Evolutionary conservation across 2,888 invertebrate genomes (phyloP).

Genomic region (Siphlonurus alternatus): DNA sequence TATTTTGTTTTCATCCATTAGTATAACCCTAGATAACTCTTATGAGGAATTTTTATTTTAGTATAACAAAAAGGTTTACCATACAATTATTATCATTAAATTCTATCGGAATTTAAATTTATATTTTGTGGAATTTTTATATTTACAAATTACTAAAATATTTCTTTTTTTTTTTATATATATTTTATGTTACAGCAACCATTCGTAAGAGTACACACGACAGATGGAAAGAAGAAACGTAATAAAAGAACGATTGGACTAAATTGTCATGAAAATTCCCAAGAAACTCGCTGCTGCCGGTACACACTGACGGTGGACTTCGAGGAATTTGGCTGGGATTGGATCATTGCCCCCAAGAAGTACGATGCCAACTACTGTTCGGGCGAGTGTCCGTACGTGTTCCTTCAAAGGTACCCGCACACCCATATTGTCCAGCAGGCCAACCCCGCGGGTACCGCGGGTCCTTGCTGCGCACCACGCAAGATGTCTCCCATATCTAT

Average conservation of each 20-base stretch:
- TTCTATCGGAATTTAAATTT: no score
- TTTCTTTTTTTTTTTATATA: no score
- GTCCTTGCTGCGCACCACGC: constrained; percentile 85
- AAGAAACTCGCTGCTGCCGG: constrained; percentile 79
- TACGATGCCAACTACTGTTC: constrained; percentile 95
- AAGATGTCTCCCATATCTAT: constrained; percentile 76
- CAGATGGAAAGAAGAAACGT: constrained; percentile 36
- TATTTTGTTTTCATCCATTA: no score
- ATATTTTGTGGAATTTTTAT: no score
- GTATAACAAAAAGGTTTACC: neutral
- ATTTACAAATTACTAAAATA: no score
- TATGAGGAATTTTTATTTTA: neutral
- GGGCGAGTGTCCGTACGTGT: constrained; percentile 82
- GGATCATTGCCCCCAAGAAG: constrained; percentile 88
- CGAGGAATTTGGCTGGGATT: constrained; percentile 91
- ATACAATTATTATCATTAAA: constrained; percentile 12
- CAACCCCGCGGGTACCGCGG: constrained; percentile 53
- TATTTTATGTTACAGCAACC: constrained; percentile 36
- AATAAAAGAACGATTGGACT: constrained; percentile 62
- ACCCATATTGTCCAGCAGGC: constrained; percentile 76
- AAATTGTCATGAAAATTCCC: constrained; percentile 65
- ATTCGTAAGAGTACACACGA: constrained; percentile 38
- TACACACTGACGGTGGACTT: constrained; percentile 90
- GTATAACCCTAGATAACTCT: neutral
- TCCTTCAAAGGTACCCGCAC: constrained; percentile 71